A percentile compares a stretch with the other conserved stretches of the same genome.
These are phyloP conservation scores for Iphiclides podalirius DNA, from an alignment of 2,888 invertebrate genomes.

Conservation along the genomic window DNA sequence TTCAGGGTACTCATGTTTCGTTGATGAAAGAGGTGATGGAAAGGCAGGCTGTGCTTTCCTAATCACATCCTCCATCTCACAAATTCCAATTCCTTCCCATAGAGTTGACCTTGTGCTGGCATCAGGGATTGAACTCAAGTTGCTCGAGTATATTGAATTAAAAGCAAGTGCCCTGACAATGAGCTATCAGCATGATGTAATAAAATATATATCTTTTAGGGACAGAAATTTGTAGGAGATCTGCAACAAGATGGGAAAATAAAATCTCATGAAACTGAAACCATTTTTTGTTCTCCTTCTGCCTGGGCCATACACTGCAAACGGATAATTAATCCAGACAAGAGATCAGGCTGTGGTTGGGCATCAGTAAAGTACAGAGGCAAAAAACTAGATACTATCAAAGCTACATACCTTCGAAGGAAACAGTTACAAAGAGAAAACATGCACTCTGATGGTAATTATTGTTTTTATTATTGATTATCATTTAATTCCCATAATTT, in stretches of 20 bases:
- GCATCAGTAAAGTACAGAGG: conserved; percentile 94
- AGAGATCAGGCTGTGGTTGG: conserved; percentile 96
- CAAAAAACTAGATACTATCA: conserved; percentile 92
- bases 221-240: conserved; percentile 94
- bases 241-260: conserved; percentile 92
- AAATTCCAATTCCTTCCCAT: too few species aligned
- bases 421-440: conserved; percentile 81
- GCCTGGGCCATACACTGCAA: conserved; percentile 97
- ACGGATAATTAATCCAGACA: conserved; percentile 93
- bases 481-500: too few species aligned
- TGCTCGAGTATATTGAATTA: too few species aligned
- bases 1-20: too few species aligned
- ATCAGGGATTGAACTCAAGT: too few species aligned
- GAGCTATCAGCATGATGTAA: too few species aligned
- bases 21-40: too few species aligned
- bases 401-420: conserved; percentile 90
- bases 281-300: conserved; percentile 92
- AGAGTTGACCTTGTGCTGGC: too few species aligned
- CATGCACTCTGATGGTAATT: conserved; percentile 69
- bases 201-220: conserved; percentile 81
- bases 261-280: conserved; percentile 92
- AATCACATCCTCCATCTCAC: too few species aligned
- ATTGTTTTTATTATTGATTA: conserved; percentile 15
- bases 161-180: too few species aligned
- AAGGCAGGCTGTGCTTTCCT: too few species aligned